Evolutionary conservation across 2,113 vertebrate species (phyloP).

Genomic region (Upupa epops): DNA sequence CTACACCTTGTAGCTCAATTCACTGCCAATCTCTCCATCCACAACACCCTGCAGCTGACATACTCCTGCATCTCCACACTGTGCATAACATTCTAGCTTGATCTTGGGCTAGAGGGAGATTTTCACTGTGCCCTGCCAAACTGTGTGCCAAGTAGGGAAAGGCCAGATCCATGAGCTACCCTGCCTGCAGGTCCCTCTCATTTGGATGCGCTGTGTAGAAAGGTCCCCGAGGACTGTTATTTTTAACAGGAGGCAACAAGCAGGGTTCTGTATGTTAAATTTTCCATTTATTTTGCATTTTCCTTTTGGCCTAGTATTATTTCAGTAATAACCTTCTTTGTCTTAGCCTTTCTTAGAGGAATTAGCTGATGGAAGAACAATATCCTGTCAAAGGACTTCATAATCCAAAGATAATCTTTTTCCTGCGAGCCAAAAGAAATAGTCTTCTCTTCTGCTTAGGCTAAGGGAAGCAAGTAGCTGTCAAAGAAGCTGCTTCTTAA

Average conservation of each 20-base stretch:
- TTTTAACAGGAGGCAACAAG: background rate
- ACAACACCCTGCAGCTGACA: background rate
- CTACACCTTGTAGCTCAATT: background rate
- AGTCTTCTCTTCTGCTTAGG: background rate
- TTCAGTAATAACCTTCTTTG: background rate
- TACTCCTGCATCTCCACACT: background rate
- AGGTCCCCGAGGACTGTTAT: background rate
- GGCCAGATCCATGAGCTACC: rapidly evolving
- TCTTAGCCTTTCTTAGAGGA: background rate
- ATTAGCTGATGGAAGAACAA: background rate
- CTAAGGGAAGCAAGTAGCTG: background rate
- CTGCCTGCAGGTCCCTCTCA: rapidly evolving
- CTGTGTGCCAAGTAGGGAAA: background rate
- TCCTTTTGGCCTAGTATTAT: background rate
- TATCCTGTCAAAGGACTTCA: background rate
- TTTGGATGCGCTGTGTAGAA: rapidly evolving
- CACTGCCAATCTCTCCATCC: background rate
- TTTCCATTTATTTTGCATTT: background rate
- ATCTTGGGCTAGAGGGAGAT: background rate
- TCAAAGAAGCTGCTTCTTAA: background rate
- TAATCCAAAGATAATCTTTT: background rate
- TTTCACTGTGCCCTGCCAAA: background rate
- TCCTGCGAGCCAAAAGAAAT: background rate
- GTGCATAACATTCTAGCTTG: background rate
- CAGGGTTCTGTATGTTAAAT: background rate